Evolutionary conservation across 2,888 invertebrate species (phyloP), one percentile per base, ranked within the genome.

Genomic region (Oscheius sp.): DNA sequence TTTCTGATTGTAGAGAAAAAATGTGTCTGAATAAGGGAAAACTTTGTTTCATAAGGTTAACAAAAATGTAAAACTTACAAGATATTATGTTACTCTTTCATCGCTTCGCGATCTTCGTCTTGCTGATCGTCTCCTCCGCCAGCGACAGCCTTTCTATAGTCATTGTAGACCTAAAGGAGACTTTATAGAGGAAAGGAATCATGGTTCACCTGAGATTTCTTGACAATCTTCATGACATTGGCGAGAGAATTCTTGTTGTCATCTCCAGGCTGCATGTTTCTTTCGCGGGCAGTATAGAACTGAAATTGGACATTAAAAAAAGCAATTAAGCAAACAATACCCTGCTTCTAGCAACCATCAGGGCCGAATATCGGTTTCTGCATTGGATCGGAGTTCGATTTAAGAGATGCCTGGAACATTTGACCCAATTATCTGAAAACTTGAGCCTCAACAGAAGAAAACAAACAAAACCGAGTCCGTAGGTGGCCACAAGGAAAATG

Each of bases 401-500:
- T 0, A n/a, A 29, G 2, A 60, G 37, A 60, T 60, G n/a, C 9
- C 37, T 37, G 0, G 60, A 33, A 60, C 60, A 60, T 60, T 60
- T 60, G 3, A 13, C 60, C 63, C 48, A 63, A 2, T 63, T 7
- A 9, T 29, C 48, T 50, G 1, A 62, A 62, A 37, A 4, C 5
- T 53, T 53, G 3, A 11, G 3, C 11, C 11, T 11, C 3, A 21
- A 53, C 7, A 53, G 29, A 10, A 29, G n/a, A 10, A 13, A 21
- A 32, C 1, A 33, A 58, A 21, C 7, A 21, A 21, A 21, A 70
- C 74, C 70, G 71, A 93, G 91, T 78, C 91, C 92, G 79, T 92
- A 92, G 76, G 90, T 90, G n/a, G 93, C 91, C 0, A 95, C 92
- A 1, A 93, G 89, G 72, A 92, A 91, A 51, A 91, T 87, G 2